Conservation (phyloP, 1,140 invertebrate species). For the Drosophila insularis region DNA sequence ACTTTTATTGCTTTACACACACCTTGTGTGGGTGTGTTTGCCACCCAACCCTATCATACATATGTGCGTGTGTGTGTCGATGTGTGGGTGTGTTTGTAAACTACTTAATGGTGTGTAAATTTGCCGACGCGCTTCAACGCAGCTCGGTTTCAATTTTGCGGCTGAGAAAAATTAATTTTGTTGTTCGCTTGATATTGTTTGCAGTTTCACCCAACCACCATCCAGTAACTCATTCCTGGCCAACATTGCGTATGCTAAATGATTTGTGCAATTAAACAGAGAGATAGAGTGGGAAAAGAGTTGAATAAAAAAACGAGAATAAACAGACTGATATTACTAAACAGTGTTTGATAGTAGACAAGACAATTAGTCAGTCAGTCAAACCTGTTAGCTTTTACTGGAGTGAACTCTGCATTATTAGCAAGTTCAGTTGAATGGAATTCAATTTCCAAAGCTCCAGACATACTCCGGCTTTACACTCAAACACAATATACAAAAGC, state of each 20-base stretch:
- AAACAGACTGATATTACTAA: slow-evolving; percentile 2
- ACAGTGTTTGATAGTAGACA: slow-evolving; percentile 15
- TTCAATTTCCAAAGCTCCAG: slow-evolving; percentile 42
- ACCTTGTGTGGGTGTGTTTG: slow-evolving; percentile 47
- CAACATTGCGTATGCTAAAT: slow-evolving; percentile 58
- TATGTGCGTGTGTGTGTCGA: background rate
- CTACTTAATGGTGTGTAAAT: slow-evolving; percentile 82
- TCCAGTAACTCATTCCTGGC: slow-evolving; percentile 24
- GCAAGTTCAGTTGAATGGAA: slow-evolving; percentile 36
- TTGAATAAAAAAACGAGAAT: slow-evolving; percentile 8
- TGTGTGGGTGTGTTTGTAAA: slow-evolving; percentile 59
- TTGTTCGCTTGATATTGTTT: slow-evolving; percentile 29
- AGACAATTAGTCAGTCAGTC: slow-evolving; percentile 28
- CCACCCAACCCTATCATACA: background rate
- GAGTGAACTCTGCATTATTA: slow-evolving; percentile 39
- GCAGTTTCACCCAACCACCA: slow-evolving; percentile 4
- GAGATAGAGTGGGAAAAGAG: background rate
- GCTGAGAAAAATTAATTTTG: slow-evolving; percentile 76
- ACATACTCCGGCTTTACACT: background rate
- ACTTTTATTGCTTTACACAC: slow-evolving; percentile 60
- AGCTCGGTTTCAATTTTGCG: slow-evolving; percentile 75
- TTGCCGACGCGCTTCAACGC: slow-evolving; percentile 68
- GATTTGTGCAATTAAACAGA: slow-evolving; percentile 54
- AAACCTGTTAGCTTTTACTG: slow-evolving; percentile 44
- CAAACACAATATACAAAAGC: slow-evolving; percentile 32